phyloP scores from a whole-genome alignment of 2,888 invertebrate genomes.

The Lucinisca nassula region DNA sequence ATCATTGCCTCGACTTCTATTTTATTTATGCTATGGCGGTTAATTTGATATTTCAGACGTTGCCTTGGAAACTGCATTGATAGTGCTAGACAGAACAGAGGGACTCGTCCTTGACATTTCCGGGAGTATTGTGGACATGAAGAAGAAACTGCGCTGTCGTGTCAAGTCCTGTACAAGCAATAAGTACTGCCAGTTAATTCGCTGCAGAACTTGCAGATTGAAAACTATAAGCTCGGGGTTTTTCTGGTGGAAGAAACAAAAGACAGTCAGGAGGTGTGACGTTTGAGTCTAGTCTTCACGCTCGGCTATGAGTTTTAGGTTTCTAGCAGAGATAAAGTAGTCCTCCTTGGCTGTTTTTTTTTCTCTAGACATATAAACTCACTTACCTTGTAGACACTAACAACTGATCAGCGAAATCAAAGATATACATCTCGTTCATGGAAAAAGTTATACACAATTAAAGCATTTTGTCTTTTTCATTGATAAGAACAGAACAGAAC shows the following conservation, averaged over 20 bases:
- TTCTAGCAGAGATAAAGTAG: too few relatives aligned
- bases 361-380: too few relatives aligned
- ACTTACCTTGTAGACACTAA: too few relatives aligned
- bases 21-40: too few relatives aligned
- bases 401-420: too few relatives aligned
- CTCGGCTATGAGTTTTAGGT: too few relatives aligned
- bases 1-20: too few relatives aligned
- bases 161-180: not conserved
- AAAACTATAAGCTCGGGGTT: not conserved
- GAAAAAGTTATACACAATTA: too few relatives aligned
- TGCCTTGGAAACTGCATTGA: not conserved
- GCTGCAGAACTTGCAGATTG: not conserved
- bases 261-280: not conserved
- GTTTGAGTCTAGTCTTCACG: not conserved
- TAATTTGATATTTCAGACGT: not conserved
- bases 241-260: not conserved
- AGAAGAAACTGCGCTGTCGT: not conserved
- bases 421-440: too few relatives aligned
- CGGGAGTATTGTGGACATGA: not conserved
- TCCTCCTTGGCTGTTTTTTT: too few relatives aligned
- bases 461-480: too few relatives aligned
- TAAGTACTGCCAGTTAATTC: not conserved
- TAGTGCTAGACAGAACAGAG: not conserved
- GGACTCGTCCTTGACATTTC: not conserved
- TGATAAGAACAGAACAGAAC: too few relatives aligned